Evolutionary conservation across 2,113 vertebrate genomes (phyloP).

Genomic region (Coptodon rendalli): DNA sequence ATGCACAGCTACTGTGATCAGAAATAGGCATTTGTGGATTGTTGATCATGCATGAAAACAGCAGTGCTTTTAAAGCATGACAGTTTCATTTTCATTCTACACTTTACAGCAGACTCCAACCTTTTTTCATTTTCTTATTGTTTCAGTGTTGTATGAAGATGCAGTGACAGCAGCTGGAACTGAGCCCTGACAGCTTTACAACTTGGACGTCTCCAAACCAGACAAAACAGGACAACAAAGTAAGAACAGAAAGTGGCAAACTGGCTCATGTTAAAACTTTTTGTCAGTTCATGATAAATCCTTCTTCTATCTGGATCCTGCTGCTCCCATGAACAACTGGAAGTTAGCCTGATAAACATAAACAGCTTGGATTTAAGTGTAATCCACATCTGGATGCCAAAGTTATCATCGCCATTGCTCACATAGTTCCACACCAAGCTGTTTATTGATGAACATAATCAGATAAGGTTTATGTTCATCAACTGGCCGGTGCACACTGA

Average conservation of each 20-base stretch:
- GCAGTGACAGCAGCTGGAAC: background rate
- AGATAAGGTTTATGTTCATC: background rate
- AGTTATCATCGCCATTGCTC: background rate
- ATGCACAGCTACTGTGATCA: background rate
- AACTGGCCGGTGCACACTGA: background rate
- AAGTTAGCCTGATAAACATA: background rate
- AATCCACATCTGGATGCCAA: background rate
- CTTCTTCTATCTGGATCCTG: background rate
- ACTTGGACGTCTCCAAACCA: background rate
- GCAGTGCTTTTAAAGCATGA: background rate
- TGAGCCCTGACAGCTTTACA: background rate
- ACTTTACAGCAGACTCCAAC: background rate
- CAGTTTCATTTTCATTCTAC: background rate
- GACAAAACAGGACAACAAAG: background rate
- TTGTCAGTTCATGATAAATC: background rate
- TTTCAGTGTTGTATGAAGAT: slow-evolving; percentile 1
- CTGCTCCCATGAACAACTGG: background rate
- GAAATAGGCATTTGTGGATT: background rate
- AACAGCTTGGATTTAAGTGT: background rate
- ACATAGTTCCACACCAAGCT: background rate
- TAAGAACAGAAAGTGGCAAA: background rate
- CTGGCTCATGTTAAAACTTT: background rate
- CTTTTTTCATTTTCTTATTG: background rate
- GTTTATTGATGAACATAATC: slow-evolving; percentile 34
- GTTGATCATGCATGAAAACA: background rate